Evolutionary conservation across 1,140 invertebrate genomes (phyloP).

Genomic region (Hyles vespertilio): DNA sequence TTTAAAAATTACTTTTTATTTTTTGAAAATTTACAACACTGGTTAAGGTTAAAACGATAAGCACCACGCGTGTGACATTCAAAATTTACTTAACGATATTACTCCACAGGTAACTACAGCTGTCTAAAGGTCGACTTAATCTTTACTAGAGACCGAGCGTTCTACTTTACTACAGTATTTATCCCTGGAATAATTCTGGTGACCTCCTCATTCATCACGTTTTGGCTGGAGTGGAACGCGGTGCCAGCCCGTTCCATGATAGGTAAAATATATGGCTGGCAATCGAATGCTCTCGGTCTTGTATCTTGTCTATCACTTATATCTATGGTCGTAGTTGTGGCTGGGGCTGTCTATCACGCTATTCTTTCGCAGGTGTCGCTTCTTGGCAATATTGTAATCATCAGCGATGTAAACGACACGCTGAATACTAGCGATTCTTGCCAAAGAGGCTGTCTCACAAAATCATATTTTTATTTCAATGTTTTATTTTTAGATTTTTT

Average conservation of each 20-base stretch:
- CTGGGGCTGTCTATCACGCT: slow-evolving; percentile 67
- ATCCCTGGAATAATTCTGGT: slow-evolving; percentile 93
- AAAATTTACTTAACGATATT: slow-evolving; percentile 53
- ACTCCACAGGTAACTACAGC: slow-evolving; percentile 89
- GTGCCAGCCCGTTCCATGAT: slow-evolving; percentile 92
- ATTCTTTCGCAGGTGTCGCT: slow-evolving; percentile 47
- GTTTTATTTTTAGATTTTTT: slow-evolving; percentile 62
- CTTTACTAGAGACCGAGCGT: slow-evolving; percentile 88
- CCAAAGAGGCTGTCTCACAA: slow-evolving; percentile 30
- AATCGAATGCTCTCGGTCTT: slow-evolving; percentile 64
- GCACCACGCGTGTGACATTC: slow-evolving; percentile 14
- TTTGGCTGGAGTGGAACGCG: slow-evolving; percentile 95
- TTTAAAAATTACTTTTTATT: slow-evolving; percentile 19
- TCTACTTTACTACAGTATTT: slow-evolving; percentile 94
- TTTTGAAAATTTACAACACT: slow-evolving; percentile 2
- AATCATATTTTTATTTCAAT: slow-evolving; percentile 16
- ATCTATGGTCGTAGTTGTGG: slow-evolving; percentile 50
- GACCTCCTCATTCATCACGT: slow-evolving; percentile 93
- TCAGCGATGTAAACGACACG: slow-evolving; percentile 32
- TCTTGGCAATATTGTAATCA: slow-evolving; percentile 25
- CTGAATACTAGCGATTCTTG: slow-evolving; percentile 17
- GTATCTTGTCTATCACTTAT: slow-evolving; percentile 46
- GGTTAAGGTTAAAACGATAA: not conserved
- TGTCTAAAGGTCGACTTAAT: slow-evolving; percentile 90
- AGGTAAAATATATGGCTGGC: slow-evolving; percentile 78